phyloP scores from a whole-genome alignment of 2,797 vertebrate genomes.

The Meriones psammophilus region DNA sequence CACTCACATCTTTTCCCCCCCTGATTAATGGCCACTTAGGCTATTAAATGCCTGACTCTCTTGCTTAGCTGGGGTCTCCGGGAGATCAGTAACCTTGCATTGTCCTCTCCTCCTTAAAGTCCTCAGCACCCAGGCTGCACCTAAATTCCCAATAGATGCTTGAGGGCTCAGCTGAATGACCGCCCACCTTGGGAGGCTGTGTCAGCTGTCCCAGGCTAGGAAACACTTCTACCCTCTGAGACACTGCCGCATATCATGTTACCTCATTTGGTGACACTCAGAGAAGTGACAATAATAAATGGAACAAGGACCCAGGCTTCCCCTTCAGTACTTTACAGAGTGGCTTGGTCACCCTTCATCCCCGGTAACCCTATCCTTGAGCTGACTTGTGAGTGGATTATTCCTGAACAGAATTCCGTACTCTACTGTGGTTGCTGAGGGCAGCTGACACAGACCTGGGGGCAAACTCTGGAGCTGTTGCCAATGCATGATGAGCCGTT shows the following conservation, averaged over 20 bases:
- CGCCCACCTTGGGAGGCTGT: neutral
- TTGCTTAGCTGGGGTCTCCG: neutral
- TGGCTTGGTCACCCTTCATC: neutral
- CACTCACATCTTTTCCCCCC: neutral
- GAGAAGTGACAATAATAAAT: neutral
- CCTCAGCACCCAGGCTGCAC: neutral
- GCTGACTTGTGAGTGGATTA: neutral
- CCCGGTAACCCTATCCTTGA: neutral
- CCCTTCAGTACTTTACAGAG: neutral
- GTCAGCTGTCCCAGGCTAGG: neutral
- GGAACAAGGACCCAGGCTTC: neutral
- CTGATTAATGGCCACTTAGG: neutral
- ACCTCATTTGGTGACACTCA: neutral
- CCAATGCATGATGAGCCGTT: neutral
- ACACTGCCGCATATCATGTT: neutral
- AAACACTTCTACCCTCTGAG: neutral
- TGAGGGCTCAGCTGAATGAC: neutral
- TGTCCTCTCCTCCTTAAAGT: neutral
- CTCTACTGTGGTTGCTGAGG: neutral
- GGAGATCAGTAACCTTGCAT: neutral
- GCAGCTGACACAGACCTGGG: neutral
- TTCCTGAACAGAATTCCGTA: neutral
- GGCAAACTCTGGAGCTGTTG: neutral
- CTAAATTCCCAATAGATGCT: neutral
- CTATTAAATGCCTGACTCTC: neutral